A percentile compares a stretch with the other conserved stretches of the same genome.
Evolutionary conservation across 1,140 invertebrate species (phyloP).

Genomic region (Epicauta chinensis): DNA sequence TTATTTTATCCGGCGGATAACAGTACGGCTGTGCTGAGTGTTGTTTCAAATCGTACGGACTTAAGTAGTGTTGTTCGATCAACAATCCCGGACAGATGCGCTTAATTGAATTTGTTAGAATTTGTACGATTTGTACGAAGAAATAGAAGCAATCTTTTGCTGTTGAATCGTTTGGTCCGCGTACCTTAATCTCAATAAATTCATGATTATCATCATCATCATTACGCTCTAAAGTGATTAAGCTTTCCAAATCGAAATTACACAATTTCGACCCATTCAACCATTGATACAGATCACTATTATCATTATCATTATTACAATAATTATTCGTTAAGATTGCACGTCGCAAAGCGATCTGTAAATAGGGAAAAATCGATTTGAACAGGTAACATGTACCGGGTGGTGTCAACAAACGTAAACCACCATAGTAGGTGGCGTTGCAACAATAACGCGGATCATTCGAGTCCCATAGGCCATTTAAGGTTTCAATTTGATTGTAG

Average conservation of each 20-base stretch:
- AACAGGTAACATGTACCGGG: slow-evolving; percentile 56
- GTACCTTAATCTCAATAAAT: slow-evolving; percentile 65
- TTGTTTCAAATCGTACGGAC: slow-evolving; percentile 53
- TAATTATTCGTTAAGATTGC: slow-evolving; percentile 46
- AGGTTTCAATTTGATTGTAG: slow-evolving; percentile 66
- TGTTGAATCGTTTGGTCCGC: slow-evolving; percentile 57
- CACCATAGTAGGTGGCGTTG: slow-evolving; percentile 57
- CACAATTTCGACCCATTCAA: slow-evolving; percentile 71
- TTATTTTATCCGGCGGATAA: slow-evolving; percentile 56
- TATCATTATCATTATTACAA: slow-evolving; percentile 49
- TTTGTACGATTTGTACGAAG: slow-evolving; percentile 53
- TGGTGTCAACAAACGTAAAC: slow-evolving; percentile 54
- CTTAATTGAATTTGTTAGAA: slow-evolving; percentile 60
- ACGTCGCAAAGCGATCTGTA: slow-evolving; percentile 63
- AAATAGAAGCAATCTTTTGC: slow-evolving; percentile 63
- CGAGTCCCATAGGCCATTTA: slow-evolving; percentile 68
- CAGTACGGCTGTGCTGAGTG: slow-evolving; percentile 49
- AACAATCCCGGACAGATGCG: slow-evolving; percentile 63
- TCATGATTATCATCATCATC: slow-evolving; percentile 50
- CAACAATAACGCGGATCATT: slow-evolving; percentile 52
- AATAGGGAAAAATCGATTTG: slow-evolving; percentile 61
- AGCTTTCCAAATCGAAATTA: slow-evolving; percentile 63
- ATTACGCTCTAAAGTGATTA: slow-evolving; percentile 56
- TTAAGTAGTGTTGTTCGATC: slow-evolving; percentile 60
- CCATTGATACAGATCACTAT: slow-evolving; percentile 75